phyloP scores from a whole-genome alignment of 2,113 vertebrate genomes.

The Notothenia coriiceps region DNA sequence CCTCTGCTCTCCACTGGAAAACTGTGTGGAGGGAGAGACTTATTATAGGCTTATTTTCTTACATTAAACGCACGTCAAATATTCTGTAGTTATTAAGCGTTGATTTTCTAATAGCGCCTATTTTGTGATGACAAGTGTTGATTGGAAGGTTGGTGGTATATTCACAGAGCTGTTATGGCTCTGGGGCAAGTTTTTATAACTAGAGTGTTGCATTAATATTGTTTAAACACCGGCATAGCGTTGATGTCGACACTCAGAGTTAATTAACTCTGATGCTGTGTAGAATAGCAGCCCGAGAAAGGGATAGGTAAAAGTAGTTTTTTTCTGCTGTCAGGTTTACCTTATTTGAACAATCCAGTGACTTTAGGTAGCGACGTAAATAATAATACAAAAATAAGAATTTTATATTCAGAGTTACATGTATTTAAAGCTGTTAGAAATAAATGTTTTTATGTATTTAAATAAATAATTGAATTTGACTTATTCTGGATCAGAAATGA shows the following conservation, averaged over 20 bases:
- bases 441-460: background rate
- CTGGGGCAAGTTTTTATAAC: slow-evolving; percentile 10
- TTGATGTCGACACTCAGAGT: slow-evolving; percentile 41
- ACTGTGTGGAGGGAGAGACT: background rate
- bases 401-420: background rate
- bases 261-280: slow-evolving; percentile 29
- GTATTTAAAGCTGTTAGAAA: background rate
- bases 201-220: slow-evolving; percentile 30
- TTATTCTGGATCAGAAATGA: background rate
- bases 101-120: slow-evolving; percentile 4
- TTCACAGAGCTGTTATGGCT: slow-evolving; percentile 18
- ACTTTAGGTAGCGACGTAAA: background rate
- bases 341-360: background rate
- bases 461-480: background rate
- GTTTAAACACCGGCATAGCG: slow-evolving; percentile 19
- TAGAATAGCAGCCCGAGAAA: background rate
- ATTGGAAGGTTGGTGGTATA: slow-evolving; percentile 23
- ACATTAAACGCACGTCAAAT: background rate
- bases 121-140: slow-evolving; percentile 39
- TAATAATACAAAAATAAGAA: background rate
- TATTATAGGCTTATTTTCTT: background rate
- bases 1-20: background rate
- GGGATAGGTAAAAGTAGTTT: background rate
- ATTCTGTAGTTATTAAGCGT: background rate
- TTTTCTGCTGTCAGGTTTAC: background rate